Percentiles rank a stretch among this genome's conserved stretches.
phyloP scores from a whole-genome alignment of 1,140 invertebrate species.

The Archivesica marissinica region DNA sequence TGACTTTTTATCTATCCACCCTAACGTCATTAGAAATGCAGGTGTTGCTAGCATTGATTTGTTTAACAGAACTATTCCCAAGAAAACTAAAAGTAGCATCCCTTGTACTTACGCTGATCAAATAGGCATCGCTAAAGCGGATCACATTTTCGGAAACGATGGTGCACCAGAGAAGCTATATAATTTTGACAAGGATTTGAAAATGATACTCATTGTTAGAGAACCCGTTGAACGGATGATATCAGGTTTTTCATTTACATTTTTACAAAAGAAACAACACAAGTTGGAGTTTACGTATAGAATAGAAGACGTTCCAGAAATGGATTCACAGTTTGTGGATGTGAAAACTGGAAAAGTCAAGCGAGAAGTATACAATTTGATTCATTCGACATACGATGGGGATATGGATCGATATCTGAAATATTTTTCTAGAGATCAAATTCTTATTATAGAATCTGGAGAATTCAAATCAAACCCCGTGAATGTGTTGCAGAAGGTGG shows the following conservation, averaged over 20 bases:
- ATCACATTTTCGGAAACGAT: neutral
- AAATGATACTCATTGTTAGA: constrained; percentile 7
- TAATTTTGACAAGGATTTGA: neutral
- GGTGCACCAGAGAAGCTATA: neutral
- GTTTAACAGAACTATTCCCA: neutral
- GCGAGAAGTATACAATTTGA: neutral
- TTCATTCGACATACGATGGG: neutral
- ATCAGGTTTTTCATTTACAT: constrained; percentile 8
- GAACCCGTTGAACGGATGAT: constrained; percentile 11
- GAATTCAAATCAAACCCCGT: neutral
- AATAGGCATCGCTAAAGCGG: constrained; percentile 6
- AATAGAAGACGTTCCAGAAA: neutral
- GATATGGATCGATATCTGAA: constrained; percentile 10
- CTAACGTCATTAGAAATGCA: neutral
- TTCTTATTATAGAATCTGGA: neutral
- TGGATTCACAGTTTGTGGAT: neutral
- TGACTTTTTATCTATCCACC: constrained; percentile 6
- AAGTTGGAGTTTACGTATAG: neutral
- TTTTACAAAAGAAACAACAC: neutral
- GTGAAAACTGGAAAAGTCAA: neutral
- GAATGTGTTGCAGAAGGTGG: neutral
- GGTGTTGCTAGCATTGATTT: neutral
- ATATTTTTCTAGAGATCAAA: neutral
- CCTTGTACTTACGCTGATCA: constrained; percentile 14
- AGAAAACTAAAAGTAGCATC: neutral